Evolutionary conservation across 2,113 vertebrate species (phyloP).

Genomic region (Caracal caracal): DNA sequence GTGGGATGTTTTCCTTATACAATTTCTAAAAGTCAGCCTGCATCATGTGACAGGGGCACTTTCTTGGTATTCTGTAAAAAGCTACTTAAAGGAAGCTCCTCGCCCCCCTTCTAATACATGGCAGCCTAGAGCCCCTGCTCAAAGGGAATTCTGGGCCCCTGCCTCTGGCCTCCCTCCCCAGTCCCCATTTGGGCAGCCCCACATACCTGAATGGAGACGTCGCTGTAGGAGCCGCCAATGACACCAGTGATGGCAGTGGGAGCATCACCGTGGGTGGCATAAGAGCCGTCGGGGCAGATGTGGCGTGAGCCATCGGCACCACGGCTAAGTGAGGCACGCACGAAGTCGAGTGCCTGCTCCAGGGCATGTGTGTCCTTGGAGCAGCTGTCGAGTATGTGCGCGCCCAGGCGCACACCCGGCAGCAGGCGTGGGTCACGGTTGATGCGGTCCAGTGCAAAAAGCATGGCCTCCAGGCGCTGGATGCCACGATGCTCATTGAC

Average conservation of each 20-base stretch:
- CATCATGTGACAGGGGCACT: not conserved
- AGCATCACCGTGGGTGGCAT: slow-evolving; percentile 93
- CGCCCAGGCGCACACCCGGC: slow-evolving; percentile 93
- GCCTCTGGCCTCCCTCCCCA: not conserved
- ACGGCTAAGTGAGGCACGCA: slow-evolving; percentile 95
- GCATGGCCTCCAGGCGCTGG: slow-evolving; percentile 98
- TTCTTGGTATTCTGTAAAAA: slow-evolving; percentile 16
- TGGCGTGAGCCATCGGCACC: slow-evolving; percentile 95
- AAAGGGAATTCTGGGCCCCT: not conserved
- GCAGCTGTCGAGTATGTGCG: slow-evolving; percentile 98
- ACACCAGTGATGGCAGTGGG: slow-evolving; percentile 96
- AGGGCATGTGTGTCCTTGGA: slow-evolving; percentile 98
- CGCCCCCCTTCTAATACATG: accelerated
- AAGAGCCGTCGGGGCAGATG: slow-evolving; percentile 97
- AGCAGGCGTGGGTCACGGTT: slow-evolving; percentile 93
- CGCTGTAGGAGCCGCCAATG: slow-evolving; percentile 98
- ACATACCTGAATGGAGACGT: slow-evolving; percentile 97
- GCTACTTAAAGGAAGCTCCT: not conserved
- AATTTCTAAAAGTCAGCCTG: not conserved
- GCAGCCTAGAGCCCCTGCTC: not conserved
- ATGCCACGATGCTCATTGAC: slow-evolving; percentile 97
- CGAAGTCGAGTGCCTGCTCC: slow-evolving; percentile 97
- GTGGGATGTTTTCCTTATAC: not conserved
- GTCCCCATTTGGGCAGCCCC: not conserved
- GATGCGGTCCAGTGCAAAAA: slow-evolving; percentile 96